Conservation (phyloP, 2,797 vertebrate species). For the Cirrhinus molitorella region DNA sequence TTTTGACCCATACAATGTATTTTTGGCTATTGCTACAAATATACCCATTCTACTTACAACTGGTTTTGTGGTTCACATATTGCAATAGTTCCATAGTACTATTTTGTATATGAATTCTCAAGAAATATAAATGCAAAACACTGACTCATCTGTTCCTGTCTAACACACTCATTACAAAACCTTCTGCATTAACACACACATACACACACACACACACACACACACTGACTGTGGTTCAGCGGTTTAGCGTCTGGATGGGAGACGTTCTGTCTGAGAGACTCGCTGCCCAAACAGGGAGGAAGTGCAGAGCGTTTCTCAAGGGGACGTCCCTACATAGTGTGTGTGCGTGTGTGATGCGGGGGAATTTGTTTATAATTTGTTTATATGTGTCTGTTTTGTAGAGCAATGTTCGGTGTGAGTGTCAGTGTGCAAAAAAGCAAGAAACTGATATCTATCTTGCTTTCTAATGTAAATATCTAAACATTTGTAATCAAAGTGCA, state of each 20-base stretch:
- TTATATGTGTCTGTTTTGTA: slow-evolving; percentile 33
- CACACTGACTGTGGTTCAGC: slow-evolving; percentile 35
- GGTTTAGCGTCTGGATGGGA: slow-evolving; percentile 41
- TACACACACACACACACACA: slow-evolving; percentile 8
- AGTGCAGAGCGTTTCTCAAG: slow-evolving; percentile 46
- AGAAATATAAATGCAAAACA: slow-evolving; percentile 19
- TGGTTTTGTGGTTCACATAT: no score
- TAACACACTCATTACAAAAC: background rate
- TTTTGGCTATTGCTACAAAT: no score
- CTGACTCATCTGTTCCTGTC: background rate
- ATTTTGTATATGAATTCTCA: background rate
- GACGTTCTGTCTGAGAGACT: slow-evolving; percentile 53
- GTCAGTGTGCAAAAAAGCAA: slow-evolving; percentile 15
- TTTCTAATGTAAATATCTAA: no score
- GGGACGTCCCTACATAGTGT: slow-evolving; percentile 45
- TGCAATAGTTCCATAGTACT: background rate
- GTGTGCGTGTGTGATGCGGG: background rate
- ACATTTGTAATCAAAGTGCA: no score
- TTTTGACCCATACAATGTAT: no score
- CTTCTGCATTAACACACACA: background rate
- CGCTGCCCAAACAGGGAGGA: slow-evolving; percentile 48
- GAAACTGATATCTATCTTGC: no score
- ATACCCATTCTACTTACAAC: no score
- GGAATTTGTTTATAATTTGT: slow-evolving; percentile 40
- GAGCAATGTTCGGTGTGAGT: background rate